phyloP scores from a whole-genome alignment of 2,888 invertebrate genomes.

The Heliconius erato region DNA sequence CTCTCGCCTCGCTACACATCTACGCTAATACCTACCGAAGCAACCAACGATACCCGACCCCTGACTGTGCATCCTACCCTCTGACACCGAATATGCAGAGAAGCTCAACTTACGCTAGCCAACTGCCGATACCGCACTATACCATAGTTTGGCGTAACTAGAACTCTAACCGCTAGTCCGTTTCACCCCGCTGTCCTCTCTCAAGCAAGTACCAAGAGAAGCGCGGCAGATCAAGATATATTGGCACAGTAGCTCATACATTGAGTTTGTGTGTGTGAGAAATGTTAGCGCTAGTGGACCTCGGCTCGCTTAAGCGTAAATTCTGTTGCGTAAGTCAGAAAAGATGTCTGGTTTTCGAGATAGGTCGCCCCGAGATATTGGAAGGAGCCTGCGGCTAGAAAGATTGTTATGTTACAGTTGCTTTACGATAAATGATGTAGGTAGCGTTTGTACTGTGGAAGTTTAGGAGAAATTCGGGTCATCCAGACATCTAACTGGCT shows the following conservation, averaged over 20 bases:
- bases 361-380: conserved; percentile 75
- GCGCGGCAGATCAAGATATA: conserved; percentile 59
- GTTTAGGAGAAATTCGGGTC: conserved; percentile 39
- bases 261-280: conserved; percentile 83
- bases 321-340: conserved; percentile 84
- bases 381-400: conserved; percentile 63
- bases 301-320: conserved; percentile 83
- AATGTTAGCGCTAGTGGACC: conserved; percentile 80
- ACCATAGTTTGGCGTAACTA: conserved; percentile 80
- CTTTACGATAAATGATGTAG: conserved; percentile 44
- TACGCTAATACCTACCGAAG: conserved; percentile 72
- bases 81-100: conserved; percentile 53
- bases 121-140: conserved; percentile 79
- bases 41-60: conserved; percentile 62
- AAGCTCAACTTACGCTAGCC: conserved; percentile 63
- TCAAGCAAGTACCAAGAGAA: conserved; percentile 60
- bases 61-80: conserved; percentile 56
- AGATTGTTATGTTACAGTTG: conserved; percentile 52
- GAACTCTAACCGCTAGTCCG: conserved; percentile 78
- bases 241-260: conserved; percentile 72
- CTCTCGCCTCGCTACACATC: conserved; percentile 78
- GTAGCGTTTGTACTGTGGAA: conserved; percentile 43
- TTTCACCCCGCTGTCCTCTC: conserved; percentile 68
- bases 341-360: conserved; percentile 80
- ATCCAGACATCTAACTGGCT: conserved; percentile 19